Base-by-base conservation (phyloP, 2,797 vertebrate species). In the Limosa lapponica region DNA sequence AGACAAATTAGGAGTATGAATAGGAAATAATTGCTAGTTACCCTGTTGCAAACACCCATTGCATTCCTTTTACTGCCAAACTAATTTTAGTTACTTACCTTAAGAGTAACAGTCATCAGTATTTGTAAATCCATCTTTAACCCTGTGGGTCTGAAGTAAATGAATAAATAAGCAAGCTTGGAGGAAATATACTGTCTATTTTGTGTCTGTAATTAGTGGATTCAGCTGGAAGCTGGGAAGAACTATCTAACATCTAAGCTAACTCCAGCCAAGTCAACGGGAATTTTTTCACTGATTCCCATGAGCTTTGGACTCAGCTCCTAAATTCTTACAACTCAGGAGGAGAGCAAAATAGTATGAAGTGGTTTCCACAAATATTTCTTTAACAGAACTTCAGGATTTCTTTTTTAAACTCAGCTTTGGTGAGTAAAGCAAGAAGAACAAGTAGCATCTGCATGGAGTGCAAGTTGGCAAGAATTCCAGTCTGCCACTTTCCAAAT, bases 401-500 rank as follows among this genome's bases (percentile, higher is more conserved):
- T 92, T 95, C 94, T 88, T 96, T 97, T 97, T 94, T 89, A 89
- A 78, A 96, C 92, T 96, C 84, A 69, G 92, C 94, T 95, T 95
- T 95, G 82, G 95, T 96, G 91, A 96, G 94, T 88, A 87, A 97
- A 97, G 95, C 0, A 55, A 96, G 86, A 95, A 97, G 96, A 97
- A 98, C 94, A 94, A 96, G 96, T 97, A 97, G 97, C 97, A 97
- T 97, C 96, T 97, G 96, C 90, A 96, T 71, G 92, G 95, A 96
- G 94, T 95, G 89, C 90, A 97, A 97, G 70, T 97, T 98, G 97
- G 98, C 97, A 95, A 88, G 88, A 74, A 90, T 92, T 91, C 88
- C 95, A 92, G 97, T 98, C 97, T 98, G 95, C 95, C 97, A 98
- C 97, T 97, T 98, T 97, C 92, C 95, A 98, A 98, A 97, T 98